Conservation (phyloP, 2,113 vertebrate genomes). For the Calidris pugnax region DNA sequence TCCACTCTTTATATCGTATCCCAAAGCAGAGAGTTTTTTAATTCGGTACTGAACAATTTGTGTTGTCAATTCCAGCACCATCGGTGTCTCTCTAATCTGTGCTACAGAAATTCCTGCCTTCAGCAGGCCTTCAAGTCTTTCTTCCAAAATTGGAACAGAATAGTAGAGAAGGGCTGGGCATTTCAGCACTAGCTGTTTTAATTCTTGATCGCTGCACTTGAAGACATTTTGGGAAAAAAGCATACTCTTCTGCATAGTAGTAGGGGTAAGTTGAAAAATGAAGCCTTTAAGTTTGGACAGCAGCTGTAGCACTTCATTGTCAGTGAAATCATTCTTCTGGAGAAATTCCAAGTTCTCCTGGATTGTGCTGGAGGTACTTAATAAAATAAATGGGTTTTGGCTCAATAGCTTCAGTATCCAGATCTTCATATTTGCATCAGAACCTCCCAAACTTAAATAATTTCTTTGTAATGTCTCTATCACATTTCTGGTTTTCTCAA, state of each 20-base stretch:
- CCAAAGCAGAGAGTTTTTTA: slow-evolving; percentile 77
- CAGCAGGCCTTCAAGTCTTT: slow-evolving; percentile 81
- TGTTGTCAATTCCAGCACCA: slow-evolving; percentile 87
- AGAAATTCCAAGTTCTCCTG: slow-evolving; percentile 84
- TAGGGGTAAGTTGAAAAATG: slow-evolving; percentile 84
- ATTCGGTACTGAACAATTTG: slow-evolving; percentile 88
- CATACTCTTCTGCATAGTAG: slow-evolving; percentile 79
- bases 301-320: slow-evolving; percentile 83
- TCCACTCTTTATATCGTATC: slow-evolving; percentile 79
- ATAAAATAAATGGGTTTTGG: slow-evolving; percentile 90
- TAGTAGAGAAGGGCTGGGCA: slow-evolving; percentile 90
- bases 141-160: slow-evolving; percentile 79
- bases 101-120: slow-evolving; percentile 81
- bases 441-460: slow-evolving; percentile 85
- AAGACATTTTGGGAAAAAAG: slow-evolving; percentile 80
- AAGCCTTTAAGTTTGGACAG: slow-evolving; percentile 90
- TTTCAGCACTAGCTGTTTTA: slow-evolving; percentile 80
- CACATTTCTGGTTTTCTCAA: slow-evolving; percentile 81
- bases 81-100: slow-evolving; percentile 83
- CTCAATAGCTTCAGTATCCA: slow-evolving; percentile 93
- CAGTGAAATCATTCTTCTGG: slow-evolving; percentile 78
- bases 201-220: slow-evolving; percentile 79
- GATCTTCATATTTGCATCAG: slow-evolving; percentile 83
- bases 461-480: slow-evolving; percentile 79
- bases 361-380: slow-evolving; percentile 77